phyloP scores from a whole-genome alignment of 2,888 invertebrate genomes.

The Cybosia mesomella region DNA sequence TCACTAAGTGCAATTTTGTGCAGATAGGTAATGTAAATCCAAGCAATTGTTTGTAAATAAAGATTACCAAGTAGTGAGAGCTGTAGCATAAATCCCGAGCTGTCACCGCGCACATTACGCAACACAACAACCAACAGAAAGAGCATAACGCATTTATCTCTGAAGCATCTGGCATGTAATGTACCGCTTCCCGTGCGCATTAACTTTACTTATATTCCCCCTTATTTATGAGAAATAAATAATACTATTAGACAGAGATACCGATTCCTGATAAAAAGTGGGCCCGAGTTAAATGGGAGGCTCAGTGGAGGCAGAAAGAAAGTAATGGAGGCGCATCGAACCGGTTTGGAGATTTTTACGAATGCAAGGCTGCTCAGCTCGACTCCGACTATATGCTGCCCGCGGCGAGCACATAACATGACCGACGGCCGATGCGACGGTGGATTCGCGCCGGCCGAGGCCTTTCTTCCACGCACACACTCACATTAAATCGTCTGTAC shows the following conservation, averaged over 20 bases:
- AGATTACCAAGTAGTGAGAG: constrained; percentile 59
- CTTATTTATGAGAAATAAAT: constrained; percentile 87
- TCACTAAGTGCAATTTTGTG: constrained; percentile 32
- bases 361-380: constrained; percentile 84
- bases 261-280: constrained; percentile 87
- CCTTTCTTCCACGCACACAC: constrained; percentile 77
- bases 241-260: constrained; percentile 87
- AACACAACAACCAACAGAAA: constrained; percentile 69
- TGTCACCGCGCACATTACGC: constrained; percentile 74
- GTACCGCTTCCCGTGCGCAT: constrained; percentile 82
- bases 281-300: constrained; percentile 86
- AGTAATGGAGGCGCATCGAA: constrained; percentile 86
- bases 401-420: constrained; percentile 79
- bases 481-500: constrained; percentile 56
- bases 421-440: constrained; percentile 75
- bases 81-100: constrained; percentile 64
- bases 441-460: constrained; percentile 83
- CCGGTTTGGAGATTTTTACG: constrained; percentile 87
- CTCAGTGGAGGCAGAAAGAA: constrained; percentile 86
- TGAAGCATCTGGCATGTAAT: constrained; percentile 80
- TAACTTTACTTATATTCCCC: constrained; percentile 84
- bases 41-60: constrained; percentile 69
- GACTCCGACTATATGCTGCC: constrained; percentile 78
- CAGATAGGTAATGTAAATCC: constrained; percentile 55
- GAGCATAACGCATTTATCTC: constrained; percentile 76